Base-by-base conservation (phyloP, 2,797 vertebrate species). In the Trematomus bernacchii region DNA sequence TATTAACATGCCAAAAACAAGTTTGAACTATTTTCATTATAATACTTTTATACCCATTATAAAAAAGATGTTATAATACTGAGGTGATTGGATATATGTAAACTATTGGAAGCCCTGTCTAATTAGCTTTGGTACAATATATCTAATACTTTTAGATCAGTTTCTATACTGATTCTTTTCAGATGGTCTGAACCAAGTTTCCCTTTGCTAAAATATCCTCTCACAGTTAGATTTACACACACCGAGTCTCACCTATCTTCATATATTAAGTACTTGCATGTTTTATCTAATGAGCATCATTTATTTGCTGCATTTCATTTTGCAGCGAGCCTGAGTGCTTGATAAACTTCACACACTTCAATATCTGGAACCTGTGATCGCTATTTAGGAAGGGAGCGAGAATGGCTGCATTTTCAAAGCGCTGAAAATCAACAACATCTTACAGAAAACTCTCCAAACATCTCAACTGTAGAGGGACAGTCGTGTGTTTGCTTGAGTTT, bases 381-480 rank as follows among this genome's bases (percentile, higher is more conserved):
- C 12, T 46, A 47, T 30, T 42, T 10, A 44, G 60, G 50, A 58
- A 15, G 6, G 8, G 14, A 62, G 27, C 3, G 18, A 59, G 48
- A 62, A 64, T 52, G 68, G 21, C 77, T 58, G 73, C 53, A 78
- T 59, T 61, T 62, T 80, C 2, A 63, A 71, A 77, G 60, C 21
- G 27, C 11, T 9, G 19, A 66, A 43, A 79, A 66, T 69, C 66
- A 70, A 65, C 76, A 76, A 77, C 53, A 33, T 33, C 44, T 58
- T 68, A 61, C 14, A 73, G 40, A 72, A 65, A 73, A 75, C 42
- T 27, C 57, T 50, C 44, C 42, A 6, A 60, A 60, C 71, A 64
- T 66, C 64, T 79, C 15, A 67, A 54, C 63, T 71, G 57, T 79
- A 46, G 74, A 74, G 63, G 27, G 48, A 48, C 62, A 76, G 53